Evolutionary conservation across 2,888 invertebrate genomes (phyloP), one percentile per base, ranked within the genome.

Genomic region (Lingula anatina): DNA sequence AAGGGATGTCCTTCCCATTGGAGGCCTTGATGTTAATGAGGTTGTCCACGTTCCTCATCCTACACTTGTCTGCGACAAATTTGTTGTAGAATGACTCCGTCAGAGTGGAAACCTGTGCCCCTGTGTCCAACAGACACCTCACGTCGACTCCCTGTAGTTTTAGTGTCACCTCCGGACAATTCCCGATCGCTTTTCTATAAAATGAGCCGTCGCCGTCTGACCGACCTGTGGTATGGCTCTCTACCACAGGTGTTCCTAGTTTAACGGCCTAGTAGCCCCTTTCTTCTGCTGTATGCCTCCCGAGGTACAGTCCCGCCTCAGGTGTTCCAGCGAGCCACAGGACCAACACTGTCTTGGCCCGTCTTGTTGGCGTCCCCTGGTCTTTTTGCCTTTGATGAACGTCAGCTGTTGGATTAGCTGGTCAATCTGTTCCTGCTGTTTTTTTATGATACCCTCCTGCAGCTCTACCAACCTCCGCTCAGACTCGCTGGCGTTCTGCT

Each of bases 181-280:
- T n/a, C n/a, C n/a, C n/a, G n/a, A n/a, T n/a, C n/a, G n/a, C n/a
- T n/a, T n/a, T n/a, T n/a, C n/a, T n/a, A n/a, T n/a, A n/a, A n/a
- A 31, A 31, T 31, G 35, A 31, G 35, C 35, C 35, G 15, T 31
- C 15, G 9, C 35, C 35, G 7, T 12, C 35, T 31, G 7, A 15
- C 2, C 1, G 12, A 50, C 46, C 50, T 42, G 38, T 28, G 15
- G 38, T 46, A 38, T 37, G 50, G 42, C 50, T 50, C 42, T 47
- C 47, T 38, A 50, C 50, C 2, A 42, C 50, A 46, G 46, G 43
- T 35, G 9, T 2, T 42, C 27, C 2, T 26, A 4, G 45, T 45
- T 45, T 45, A 37, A 37, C n/a, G n/a, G n/a, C n/a, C n/a, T n/a
- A n/a, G n/a, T n/a, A n/a, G n/a, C n/a, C n/a, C n/a, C n/a, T n/a